These are phyloP conservation scores for Cenopis cana DNA, from an alignment of 2,888 invertebrate species.

Conservation along the genomic window DNA sequence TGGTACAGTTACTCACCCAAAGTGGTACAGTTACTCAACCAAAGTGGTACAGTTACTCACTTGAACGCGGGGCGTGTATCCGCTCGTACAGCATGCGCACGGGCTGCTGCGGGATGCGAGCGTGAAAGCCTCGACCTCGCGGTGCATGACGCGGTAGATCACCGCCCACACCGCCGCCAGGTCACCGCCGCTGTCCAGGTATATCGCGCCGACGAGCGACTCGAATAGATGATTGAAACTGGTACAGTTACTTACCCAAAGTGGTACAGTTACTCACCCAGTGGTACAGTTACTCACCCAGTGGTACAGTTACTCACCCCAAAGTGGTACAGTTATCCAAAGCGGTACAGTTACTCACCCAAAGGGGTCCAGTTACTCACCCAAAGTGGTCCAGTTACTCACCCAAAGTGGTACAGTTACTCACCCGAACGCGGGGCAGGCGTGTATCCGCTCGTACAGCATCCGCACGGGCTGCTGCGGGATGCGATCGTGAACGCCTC, in stretches of 20 bases:
- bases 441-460: conserved; percentile 92
- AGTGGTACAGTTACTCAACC: too few relatives aligned
- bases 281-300: too few relatives aligned
- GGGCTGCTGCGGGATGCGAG: conserved; percentile 94
- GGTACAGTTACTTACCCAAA: too few relatives aligned
- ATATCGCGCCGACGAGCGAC: conserved; percentile 96
- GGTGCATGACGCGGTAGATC: conserved; percentile 92
- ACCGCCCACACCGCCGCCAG: conserved; percentile 92
- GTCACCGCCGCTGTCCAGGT: conserved; percentile 91
- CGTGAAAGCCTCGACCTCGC: conserved; percentile 94
- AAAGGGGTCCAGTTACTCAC: too few relatives aligned
- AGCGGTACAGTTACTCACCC: too few relatives aligned
- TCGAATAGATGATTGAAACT: conserved; percentile 98
- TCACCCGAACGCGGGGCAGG: conserved; percentile 90
- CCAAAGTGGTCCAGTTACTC: too few relatives aligned
- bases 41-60: too few relatives aligned
- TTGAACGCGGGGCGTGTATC: conserved; percentile 90
- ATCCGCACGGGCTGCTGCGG: conserved; percentile 96
- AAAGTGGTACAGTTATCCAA: too few relatives aligned
- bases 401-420: too few relatives aligned
- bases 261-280: too few relatives aligned
- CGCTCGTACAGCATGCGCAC: conserved; percentile 94
- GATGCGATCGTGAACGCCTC: conserved; percentile 91
- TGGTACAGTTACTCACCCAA: too few relatives aligned
- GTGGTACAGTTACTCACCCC: too few relatives aligned